Conservation (phyloP, 2,113 vertebrate species). For the Paraplagusia blochii region DNA sequence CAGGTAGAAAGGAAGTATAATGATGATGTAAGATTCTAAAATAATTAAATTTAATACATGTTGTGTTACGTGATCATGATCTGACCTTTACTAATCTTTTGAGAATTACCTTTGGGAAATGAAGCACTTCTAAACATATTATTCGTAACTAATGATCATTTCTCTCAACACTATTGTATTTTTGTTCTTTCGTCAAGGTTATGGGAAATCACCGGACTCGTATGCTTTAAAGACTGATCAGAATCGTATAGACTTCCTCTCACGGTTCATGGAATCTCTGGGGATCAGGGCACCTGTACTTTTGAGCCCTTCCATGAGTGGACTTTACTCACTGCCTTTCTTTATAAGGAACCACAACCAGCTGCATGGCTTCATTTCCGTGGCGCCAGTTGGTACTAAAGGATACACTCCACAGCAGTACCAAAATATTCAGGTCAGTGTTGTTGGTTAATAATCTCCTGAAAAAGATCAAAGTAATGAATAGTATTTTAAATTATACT, state of each 20-base stretch:
- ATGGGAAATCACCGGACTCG: conserved; percentile 81
- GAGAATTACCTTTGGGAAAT: no score
- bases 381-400: conserved; percentile 86
- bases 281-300: conserved; percentile 77
- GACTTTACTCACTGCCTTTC: conserved; percentile 88
- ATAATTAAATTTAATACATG: no score
- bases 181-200: conserved; percentile 73
- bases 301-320: conserved; percentile 93
- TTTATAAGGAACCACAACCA: conserved; percentile 77
- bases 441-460: no score
- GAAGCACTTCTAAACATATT: no score
- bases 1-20: conserved; percentile 74
- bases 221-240: conserved; percentile 74
- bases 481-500: no score
- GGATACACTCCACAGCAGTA: conserved; percentile 84
- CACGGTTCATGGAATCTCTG: conserved; percentile 79
- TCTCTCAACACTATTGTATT: not conserved
- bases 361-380: conserved; percentile 84
- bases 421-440: conserved; percentile 81
- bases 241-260: conserved; percentile 82
- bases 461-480: no score
- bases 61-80: no score
- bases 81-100: no score
- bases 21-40: no score
- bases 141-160: not conserved